Evolutionary conservation across 2,888 invertebrate species (phyloP).

Genomic region (Formica aserva): DNA sequence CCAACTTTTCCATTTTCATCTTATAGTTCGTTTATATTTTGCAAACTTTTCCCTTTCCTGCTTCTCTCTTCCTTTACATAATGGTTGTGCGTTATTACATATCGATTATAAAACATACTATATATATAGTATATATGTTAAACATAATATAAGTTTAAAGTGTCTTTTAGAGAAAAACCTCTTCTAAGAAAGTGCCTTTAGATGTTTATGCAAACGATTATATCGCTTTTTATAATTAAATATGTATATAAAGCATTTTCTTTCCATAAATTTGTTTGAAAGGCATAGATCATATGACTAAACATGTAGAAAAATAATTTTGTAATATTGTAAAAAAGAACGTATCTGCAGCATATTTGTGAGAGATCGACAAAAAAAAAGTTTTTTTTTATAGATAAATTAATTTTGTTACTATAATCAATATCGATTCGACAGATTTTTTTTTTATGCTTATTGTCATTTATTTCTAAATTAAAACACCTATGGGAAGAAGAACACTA

Average conservation of each 20-base stretch:
- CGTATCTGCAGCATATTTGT: not conserved
- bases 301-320: not conserved
- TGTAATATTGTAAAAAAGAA: not conserved
- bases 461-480: not conserved
- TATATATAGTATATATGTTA: not conserved
- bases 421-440: not conserved
- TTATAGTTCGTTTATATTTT: conserved; percentile 31
- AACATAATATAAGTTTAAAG: not conserved
- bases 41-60: not conserved
- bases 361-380: not conserved
- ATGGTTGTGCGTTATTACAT: conserved; percentile 18
- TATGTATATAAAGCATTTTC: not conserved
- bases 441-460: not conserved
- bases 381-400: not conserved
- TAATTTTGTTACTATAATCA: not conserved
- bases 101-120: conserved; percentile 4
- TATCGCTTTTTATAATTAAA: not conserved
- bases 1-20: conserved; percentile 45
- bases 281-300: not conserved
- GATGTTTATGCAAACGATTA: not conserved
- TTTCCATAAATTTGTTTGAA: not conserved
- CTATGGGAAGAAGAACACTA: not conserved
- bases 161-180: not conserved
- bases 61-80: conserved; percentile 22
- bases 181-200: not conserved